Evolutionary conservation across 2,797 vertebrate genomes (phyloP), one percentile per base, ranked within the genome.

Genomic region (Amniataba percoides): DNA sequence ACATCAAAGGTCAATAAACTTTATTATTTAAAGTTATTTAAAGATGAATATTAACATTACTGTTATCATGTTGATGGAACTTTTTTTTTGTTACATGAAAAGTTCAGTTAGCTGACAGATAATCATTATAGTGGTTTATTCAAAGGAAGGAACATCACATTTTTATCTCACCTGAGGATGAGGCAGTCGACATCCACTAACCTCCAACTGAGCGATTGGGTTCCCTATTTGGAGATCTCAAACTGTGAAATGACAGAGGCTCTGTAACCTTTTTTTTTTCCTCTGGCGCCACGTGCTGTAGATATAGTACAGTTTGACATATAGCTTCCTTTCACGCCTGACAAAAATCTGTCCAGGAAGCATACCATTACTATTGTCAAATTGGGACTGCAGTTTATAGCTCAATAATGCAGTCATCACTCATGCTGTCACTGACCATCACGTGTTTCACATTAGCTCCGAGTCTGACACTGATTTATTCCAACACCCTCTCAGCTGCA

Each of bases 371-470:
- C 92, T 82, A 72, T 85, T 88, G 91, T 92, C 81, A 87, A 90
- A 90, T 79, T 78, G 83, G 73, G 65, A 72, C 80, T 76, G 88
- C 91, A 87, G 89, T 93, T 94, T 92, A 95, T 94, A 87, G 91
- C 90, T 84, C 77, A 82, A 93, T 94, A 94, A 95, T 92, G 85
- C 79, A 82, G 78, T 85, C 93, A 94, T 95, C 92, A 88, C 74
- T 94, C 93, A 93, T 71, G 0, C 86, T 93, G 93, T 91, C 94
- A 81, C 80, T 68, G 83, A 85, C 88, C 84, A 79, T 92, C 90
- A 90, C 64, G 84, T 90, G 89, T 71, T 80, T 72, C 82, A 85
- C 86, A 84, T 92, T 91, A 89, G 74, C 88, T 79, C 66, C 0
- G 45, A 11, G 56, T 84, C 8, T 87, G 92, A 93, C 92, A 86